Evolutionary conservation across 1,140 invertebrate species (phyloP), one percentile per base, ranked within the genome.

Genomic region (Latrodectus geometricus): DNA sequence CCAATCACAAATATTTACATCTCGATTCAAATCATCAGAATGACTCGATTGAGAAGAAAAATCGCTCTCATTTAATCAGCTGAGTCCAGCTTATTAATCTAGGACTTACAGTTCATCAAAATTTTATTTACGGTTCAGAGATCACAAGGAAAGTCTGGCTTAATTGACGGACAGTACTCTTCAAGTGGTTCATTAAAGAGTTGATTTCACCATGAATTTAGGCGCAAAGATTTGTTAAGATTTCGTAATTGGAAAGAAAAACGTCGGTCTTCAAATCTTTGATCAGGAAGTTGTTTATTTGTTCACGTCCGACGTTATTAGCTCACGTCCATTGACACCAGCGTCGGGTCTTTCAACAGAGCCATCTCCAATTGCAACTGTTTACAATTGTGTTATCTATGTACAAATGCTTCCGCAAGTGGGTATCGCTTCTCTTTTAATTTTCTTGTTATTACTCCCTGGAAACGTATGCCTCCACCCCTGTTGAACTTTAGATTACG

Each of bases 201-300:
- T 35, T 35, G 35, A 35, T 35, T 35, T 35, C 35, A 5, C 35
- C 35, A 35, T 35, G 35, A 35, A 35, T 1, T 35, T 35, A 35
- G 35, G 35, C 35, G 35, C 35, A 35, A 35, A 35, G 35, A 35
- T 35, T 35, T 35, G 35, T 35, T 35, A 35, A 35, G 35, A 35
- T 35, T 35, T 35, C 35, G 35, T 35, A 35, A 35, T 11, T 17
- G 54, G 54, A 61, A 61, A 61, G 17, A 14, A 61, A 61, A 61
- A 61, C 54, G 17, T 66, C 72, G 80, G 72, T 9, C 21, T 15
- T 74, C n/a, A 56, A 54, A 66, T 76, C 82, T 84, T 84, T 84
- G 82, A 84, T 84, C 82, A 76, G 52, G 17, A 12, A 52, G 56
- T 73, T 84, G 82, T 84, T 84, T 84, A 84, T 84, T 84, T 84